A percentile compares a stretch with the other conserved stretches of the same genome.
These are phyloP conservation scores for Gallinago nigripennis DNA, from an alignment of 2,797 vertebrate genomes.

Conservation along the genomic window DNA sequence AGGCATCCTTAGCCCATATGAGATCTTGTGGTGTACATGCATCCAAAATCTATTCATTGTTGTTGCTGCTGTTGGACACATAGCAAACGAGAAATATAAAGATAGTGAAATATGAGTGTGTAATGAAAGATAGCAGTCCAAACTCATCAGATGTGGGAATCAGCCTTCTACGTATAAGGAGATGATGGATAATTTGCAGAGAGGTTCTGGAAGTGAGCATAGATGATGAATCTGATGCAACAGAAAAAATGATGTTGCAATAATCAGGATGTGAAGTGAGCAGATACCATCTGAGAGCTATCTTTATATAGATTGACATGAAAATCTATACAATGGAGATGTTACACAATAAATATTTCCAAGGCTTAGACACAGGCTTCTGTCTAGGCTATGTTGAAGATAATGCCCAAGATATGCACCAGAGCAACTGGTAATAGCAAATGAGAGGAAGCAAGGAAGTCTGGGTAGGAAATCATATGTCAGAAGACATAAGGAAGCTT, in stretches of 20 bases:
- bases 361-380: not conserved
- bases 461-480: not conserved
- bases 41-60: not conserved
- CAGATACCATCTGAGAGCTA: conserved; percentile 1
- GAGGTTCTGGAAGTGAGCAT: not conserved
- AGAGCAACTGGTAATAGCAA: not conserved
- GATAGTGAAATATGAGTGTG: not conserved
- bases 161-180: not conserved
- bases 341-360: not conserved
- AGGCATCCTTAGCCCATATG: not conserved
- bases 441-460: not conserved
- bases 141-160: not conserved
- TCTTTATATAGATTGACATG: conserved; percentile 14
- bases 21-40: not conserved
- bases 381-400: not conserved
- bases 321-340: conserved; percentile 4
- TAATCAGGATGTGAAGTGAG: conserved; percentile 12
- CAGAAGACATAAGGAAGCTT: not conserved
- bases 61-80: not conserved
- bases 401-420: not conserved
- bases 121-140: not conserved
- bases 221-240: not conserved
- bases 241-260: not conserved
- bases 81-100: not conserved
- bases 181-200: not conserved